Evolutionary conservation across 2,888 invertebrate genomes (phyloP).

Genomic region (Cryptocephalus moraei): DNA sequence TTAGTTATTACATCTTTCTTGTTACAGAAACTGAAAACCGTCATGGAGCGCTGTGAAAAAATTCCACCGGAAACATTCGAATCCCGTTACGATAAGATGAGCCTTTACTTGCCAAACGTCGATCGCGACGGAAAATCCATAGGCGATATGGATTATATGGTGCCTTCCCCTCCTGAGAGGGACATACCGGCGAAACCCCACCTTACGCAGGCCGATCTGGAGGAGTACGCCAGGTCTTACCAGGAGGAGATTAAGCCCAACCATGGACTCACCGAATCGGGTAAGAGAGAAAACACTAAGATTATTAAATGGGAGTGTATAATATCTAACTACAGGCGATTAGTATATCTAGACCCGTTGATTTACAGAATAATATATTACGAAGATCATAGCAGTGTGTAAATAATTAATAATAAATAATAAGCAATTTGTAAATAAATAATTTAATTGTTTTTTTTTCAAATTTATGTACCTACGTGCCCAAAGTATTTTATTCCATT

Average conservation of each 20-base stretch:
- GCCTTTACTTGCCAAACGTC: constrained; percentile 44
- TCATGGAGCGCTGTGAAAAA: constrained; percentile 59
- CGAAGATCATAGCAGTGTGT: no score
- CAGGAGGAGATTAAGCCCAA: constrained; percentile 21
- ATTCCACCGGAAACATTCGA: constrained; percentile 48
- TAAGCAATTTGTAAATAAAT: no score
- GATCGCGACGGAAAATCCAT: constrained; percentile 53
- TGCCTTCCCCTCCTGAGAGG: constrained; percentile 61
- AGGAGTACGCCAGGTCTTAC: constrained; percentile 58
- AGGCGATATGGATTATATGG: constrained; percentile 54
- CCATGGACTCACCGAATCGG: constrained; percentile 14
- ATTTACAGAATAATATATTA: no score
- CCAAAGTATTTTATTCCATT: no score
- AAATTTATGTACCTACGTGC: no score
- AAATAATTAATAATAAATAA: no score
- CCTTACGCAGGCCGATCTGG: constrained; percentile 56
- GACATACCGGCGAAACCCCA: constrained; percentile 40
- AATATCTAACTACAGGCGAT: no score
- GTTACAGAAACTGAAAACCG: constrained; percentile 53
- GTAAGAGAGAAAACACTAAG: constrained; percentile 4
- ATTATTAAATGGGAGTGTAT: no score
- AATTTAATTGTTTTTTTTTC: no score
- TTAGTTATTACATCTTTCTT: background rate
- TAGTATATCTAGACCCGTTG: no score
- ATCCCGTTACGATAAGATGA: constrained; percentile 37